Evolutionary conservation across 2,797 vertebrate species (phyloP), one percentile per base, ranked within the genome.

Genomic region (Sandelia bainsii): DNA sequence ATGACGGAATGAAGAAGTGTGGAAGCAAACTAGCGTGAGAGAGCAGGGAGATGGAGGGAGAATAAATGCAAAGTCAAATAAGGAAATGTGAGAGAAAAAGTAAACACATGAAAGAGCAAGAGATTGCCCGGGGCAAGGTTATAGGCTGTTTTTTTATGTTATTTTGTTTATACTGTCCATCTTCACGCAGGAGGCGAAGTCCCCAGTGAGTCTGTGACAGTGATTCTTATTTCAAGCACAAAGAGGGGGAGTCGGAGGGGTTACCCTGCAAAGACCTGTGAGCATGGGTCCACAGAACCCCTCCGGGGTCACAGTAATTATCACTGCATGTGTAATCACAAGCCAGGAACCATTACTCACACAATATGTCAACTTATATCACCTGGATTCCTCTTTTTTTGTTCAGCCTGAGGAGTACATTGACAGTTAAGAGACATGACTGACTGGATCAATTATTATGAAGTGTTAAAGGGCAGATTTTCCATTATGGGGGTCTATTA

Each of bases 381-480:
- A 19, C 54, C 49, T 0, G 17, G 46, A 46, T 74, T 71, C 53
- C 51, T 80, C 65, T 39, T 61, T 59, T 45, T 56, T 64, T 27
- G 11, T 29, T n/a, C 29, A 13, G 39, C 62, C 61, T 0, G 51
- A 72, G 75, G 79, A 69, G 74, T 67, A 37, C 69, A 63, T 70
- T 27, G 73, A 84, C 75, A 49, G 76, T 80, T 75, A 82, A 19
- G 39, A 72, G 63, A 75, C 74, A 52, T 60, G 75, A 69, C 64
- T 70, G 82, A 81, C 79, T 62, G 73, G 84, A 90, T 93, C 86
- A 79, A 87, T 90, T 77, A 77, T 72, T 70, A 71, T 85, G 69
- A 78, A 77, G 82, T 80, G 77, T 50, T 79, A 86, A 91, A 93
- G 88, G 93, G 89, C 90, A 90, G 72, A 37, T 79, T 90, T 84